Evolutionary conservation across 2,888 invertebrate species (phyloP).

Genomic region (Ctena decussata): DNA sequence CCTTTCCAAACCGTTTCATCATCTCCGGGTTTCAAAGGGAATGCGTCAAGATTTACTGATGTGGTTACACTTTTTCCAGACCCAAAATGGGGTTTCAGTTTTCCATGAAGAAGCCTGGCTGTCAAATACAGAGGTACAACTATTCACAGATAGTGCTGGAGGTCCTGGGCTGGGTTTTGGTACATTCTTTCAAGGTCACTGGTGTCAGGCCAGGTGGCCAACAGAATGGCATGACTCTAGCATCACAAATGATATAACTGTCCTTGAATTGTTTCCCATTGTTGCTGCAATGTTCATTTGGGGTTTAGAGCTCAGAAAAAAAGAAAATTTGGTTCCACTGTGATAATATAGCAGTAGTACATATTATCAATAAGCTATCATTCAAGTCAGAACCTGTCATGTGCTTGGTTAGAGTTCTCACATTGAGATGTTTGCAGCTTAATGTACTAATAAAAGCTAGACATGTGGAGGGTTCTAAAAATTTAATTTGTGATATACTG

Average conservation of each 20-base stretch:
- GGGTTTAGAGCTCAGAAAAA: background rate
- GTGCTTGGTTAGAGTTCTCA: background rate
- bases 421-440: background rate
- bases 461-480: background rate
- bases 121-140: conserved; percentile 10
- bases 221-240: background rate
- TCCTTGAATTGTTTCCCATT: background rate
- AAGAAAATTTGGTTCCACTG: background rate
- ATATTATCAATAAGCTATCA: background rate
- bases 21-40: background rate
- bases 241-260: background rate
- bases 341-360: background rate
- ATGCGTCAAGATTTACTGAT: conserved; percentile 15
- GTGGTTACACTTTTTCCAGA: conserved; percentile 22
- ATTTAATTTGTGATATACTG: background rate
- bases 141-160: background rate
- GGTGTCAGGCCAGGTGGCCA: background rate
- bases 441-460: background rate
- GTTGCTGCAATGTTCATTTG: background rate
- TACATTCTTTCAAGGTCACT: background rate
- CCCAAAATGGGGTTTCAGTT: conserved; percentile 26
- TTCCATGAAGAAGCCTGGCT: conserved; percentile 29
- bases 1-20: background rate
- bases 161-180: background rate
- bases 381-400: background rate